These are phyloP conservation scores for Drosophila picticornis DNA, from an alignment of 2,888 invertebrate species.

Conservation along the genomic window DNA sequence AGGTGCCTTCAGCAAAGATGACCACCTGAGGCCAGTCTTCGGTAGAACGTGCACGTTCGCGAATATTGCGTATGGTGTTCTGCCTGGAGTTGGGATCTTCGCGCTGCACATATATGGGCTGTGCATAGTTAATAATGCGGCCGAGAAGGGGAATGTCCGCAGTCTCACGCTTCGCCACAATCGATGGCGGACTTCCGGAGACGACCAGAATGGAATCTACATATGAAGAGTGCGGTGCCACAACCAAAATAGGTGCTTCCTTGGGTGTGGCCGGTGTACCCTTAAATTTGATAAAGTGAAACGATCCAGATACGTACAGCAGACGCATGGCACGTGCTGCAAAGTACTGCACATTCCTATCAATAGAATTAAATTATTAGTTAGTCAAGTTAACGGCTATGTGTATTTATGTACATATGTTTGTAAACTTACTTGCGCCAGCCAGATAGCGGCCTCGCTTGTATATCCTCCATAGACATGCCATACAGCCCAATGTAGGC, in stretches of 20 bases:
- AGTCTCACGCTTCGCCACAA: conserved; percentile 95
- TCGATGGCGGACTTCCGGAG: conserved; percentile 93
- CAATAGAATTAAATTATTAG: conserved; percentile 1
- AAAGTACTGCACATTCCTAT: conserved; percentile 88
- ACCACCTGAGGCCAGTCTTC: conserved; percentile 96
- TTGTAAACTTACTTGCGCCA: conserved; percentile 93
- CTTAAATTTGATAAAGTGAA: conserved; percentile 91
- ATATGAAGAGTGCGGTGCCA: conserved; percentile 96
- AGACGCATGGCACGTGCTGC: conserved; percentile 90
- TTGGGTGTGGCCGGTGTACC: conserved; percentile 88
- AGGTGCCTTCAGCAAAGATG: conserved; percentile 98
- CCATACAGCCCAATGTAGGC: conserved; percentile 94
- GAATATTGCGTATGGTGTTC: conserved; percentile 95
- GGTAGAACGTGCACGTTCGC: conserved; percentile 92
- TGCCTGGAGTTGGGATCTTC: conserved; percentile 97
- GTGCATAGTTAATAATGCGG: conserved; percentile 97
- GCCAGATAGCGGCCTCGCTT: conserved; percentile 91
- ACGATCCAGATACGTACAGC: conserved; percentile 93
- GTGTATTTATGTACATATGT: neutral
- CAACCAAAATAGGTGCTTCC: conserved; percentile 93
- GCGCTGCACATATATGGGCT: conserved; percentile 97
- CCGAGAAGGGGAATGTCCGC: conserved; percentile 94
- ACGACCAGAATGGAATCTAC: conserved; percentile 95
- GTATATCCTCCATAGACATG: conserved; percentile 91
- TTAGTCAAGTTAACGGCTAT: neutral